Evolutionary conservation across 2,888 invertebrate genomes (phyloP), one percentile per base, ranked within the genome.

Genomic region (Perizoma flavofasciatum): DNA sequence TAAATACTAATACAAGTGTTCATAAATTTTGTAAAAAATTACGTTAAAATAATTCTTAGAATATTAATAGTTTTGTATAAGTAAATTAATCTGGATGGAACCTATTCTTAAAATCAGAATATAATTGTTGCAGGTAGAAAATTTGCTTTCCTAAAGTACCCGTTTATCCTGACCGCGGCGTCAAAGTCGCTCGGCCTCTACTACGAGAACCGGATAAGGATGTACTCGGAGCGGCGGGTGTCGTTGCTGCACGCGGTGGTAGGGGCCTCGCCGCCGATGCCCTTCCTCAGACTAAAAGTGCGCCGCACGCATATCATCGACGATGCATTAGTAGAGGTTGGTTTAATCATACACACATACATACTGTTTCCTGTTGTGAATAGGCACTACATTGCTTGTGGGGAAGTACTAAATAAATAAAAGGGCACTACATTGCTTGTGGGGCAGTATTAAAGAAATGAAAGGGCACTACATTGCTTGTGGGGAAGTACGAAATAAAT

Each of bases 131-230:
- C 82, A 90, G 92, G 87, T 79, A 93, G 93, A 68, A 96, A 96
- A 87, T 97, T 97, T 88, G 96, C 97, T 74, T 98, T 98, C 88
- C 96, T 98, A 94, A 94, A 95, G 75, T 97, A 97, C 80, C 96
- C 97, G 47, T 98, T 98, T 87, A 96, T 98, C 68, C 88, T 98
- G 65, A 98, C 97, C 37, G 97, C 98, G 8, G 97, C 98, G 7
- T 97, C 97, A 6, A 98, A 98, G 90, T 97, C 97, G 4, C 94
- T 97, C 70, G 97, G 97, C 0, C 91, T 98, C 66, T 98, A 98
- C 89, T 98, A 97, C 82, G 98, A 98, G 88, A 98, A 98, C 86
- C 94, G 98, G 58, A 97, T 98, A 84, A 94, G 98, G 56, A 98
- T 98, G 98, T 97, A 97, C 86, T 97, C 96, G 64, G 98, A 98